A percentile compares a stretch with the other conserved stretches of the same genome.
phyloP scores from a whole-genome alignment of 1,140 invertebrate species.

The Daktulosphaira vitifoliae region DNA sequence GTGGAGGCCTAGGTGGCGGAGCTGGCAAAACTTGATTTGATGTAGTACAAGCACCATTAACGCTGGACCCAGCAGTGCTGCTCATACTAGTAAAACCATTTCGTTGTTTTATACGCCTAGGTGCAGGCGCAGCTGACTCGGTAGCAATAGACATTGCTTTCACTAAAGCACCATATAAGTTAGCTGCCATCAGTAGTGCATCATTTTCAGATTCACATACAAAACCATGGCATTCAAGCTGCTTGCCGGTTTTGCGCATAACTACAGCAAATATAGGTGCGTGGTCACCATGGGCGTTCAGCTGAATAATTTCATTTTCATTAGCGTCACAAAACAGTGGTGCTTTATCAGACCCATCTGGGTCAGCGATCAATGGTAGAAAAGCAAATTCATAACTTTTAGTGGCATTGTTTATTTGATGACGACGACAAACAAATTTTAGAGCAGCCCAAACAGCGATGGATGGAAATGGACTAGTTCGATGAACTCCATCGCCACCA shows the following conservation, averaged over 20 bases:
- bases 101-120: not conserved
- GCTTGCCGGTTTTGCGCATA: conserved; percentile 57
- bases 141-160: conserved; percentile 52
- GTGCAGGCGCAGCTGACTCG: not conserved
- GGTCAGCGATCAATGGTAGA: conserved; percentile 74
- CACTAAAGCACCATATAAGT: conserved; percentile 75
- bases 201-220: conserved; percentile 78
- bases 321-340: conserved; percentile 47
- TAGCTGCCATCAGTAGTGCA: conserved; percentile 80
- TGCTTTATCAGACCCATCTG: conserved; percentile 62
- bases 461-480: conserved; percentile 71
- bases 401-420: conserved; percentile 21
- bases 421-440: conserved; percentile 52
- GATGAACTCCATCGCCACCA: conserved; percentile 46
- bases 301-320: conserved; percentile 38
- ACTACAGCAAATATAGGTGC: conserved; percentile 84
- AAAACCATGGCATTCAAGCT: conserved; percentile 83
- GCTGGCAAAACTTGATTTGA: not conserved
- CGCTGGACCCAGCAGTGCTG: conserved; percentile 9
- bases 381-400: conserved; percentile 57
- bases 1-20: conserved; percentile 8
- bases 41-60: not conserved
- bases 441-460: conserved; percentile 86
- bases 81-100: conserved; percentile 18
- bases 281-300: conserved; percentile 48